Evolutionary conservation across 1,140 invertebrate species (phyloP).

Genomic region (Ctenoplectra terminalis): DNA sequence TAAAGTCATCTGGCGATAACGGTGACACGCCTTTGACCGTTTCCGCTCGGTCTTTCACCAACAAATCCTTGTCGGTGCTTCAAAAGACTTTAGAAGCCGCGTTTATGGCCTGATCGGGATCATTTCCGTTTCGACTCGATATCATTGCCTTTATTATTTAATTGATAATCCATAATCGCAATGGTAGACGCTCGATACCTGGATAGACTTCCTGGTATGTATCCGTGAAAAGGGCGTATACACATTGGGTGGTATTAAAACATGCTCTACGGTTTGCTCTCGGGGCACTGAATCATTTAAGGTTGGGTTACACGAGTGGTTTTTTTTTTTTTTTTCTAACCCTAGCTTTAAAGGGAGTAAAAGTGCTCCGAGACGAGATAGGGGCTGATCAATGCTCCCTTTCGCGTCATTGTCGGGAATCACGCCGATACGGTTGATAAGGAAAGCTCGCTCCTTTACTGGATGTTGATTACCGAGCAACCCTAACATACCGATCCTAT

Average conservation of each 20-base stretch:
- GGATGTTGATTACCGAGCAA: conserved; percentile 34
- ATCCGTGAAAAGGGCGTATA: not conserved
- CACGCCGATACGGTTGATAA: conserved; percentile 37
- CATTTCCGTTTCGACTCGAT: conserved; percentile 43
- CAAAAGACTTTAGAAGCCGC: conserved; percentile 52
- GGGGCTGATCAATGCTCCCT: conserved; percentile 16
- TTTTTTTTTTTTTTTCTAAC: conserved; percentile 5
- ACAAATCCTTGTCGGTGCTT: conserved; percentile 52
- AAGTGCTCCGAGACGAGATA: not conserved
- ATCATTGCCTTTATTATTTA: conserved; percentile 41
- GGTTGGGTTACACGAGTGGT: not conserved
- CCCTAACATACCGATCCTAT: conserved; percentile 36
- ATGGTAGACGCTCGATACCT: conserved; percentile 1
- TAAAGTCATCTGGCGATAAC: conserved; percentile 71
- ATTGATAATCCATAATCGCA: conserved; percentile 35
- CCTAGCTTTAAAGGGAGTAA: conserved; percentile 24
- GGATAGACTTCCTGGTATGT: not conserved
- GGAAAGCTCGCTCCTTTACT: conserved; percentile 9
- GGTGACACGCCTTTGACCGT: conserved; percentile 69
- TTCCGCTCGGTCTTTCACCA: conserved; percentile 66
- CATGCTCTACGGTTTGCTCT: not conserved
- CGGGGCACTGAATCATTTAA: not conserved
- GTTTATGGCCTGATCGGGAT: conserved; percentile 61
- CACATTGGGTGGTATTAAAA: not conserved
- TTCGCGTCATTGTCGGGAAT: conserved; percentile 9